A percentile compares a stretch with the other conserved stretches of the same genome.
Conservation (phyloP, 1,140 invertebrate genomes). For the Drosophila pseudoananassae region DNA sequence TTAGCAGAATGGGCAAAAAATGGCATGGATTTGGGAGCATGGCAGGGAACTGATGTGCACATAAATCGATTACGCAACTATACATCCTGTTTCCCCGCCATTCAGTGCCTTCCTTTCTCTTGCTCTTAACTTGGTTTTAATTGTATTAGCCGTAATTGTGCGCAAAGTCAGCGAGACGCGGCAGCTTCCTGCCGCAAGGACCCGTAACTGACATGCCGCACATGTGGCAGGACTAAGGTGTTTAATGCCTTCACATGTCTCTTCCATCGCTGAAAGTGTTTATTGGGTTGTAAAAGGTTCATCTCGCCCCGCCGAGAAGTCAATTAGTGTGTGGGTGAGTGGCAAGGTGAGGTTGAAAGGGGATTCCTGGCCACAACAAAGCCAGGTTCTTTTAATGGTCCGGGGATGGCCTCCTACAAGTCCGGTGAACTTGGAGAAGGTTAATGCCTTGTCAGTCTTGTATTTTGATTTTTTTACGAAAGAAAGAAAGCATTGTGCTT, state of each 20-base stretch:
- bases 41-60: slow-evolving; percentile 53
- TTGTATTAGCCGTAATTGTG: slow-evolving; percentile 80
- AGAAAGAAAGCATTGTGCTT: slow-evolving; percentile 4
- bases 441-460: slow-evolving; percentile 20
- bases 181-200: slow-evolving; percentile 18
- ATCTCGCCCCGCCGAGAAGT: slow-evolving; percentile 63
- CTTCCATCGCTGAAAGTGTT: slow-evolving; percentile 60
- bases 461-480: slow-evolving; percentile 12
- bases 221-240: slow-evolving; percentile 37
- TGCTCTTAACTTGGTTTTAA: slow-evolving; percentile 70
- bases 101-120: neutral
- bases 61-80: slow-evolving; percentile 79
- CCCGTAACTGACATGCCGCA: slow-evolving; percentile 26
- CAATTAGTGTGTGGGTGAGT: slow-evolving; percentile 66
- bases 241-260: slow-evolving; percentile 49
- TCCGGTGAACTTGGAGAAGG: slow-evolving; percentile 10
- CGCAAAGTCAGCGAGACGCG: slow-evolving; percentile 62
- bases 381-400: slow-evolving; percentile 14
- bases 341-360: slow-evolving; percentile 13
- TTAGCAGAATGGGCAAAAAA: slow-evolving; percentile 43
- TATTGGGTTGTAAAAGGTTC: slow-evolving; percentile 72
- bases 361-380: slow-evolving; percentile 21
- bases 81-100: slow-evolving; percentile 11
- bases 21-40: neutral
- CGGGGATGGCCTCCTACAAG: neutral